Conservation (phyloP, 2,797 vertebrate species). For the Acestrorhynchus altus region DNA sequence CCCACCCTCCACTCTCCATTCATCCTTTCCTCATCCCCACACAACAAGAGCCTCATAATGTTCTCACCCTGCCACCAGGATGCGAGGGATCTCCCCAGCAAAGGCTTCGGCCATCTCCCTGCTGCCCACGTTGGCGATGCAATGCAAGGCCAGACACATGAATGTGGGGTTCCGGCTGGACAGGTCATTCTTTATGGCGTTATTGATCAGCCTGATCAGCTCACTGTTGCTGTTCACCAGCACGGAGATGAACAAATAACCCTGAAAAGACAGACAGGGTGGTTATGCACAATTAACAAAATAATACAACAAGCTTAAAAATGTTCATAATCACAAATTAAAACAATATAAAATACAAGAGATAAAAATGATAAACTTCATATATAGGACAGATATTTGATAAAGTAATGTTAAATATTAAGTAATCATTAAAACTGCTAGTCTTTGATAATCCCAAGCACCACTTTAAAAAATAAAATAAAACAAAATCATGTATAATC, state of each 20-base stretch:
- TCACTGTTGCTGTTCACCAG: slow-evolving; percentile 93
- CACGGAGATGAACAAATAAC: slow-evolving; percentile 93
- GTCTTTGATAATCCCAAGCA: too few relatives aligned
- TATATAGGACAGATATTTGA: too few relatives aligned
- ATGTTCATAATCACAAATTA: too few relatives aligned
- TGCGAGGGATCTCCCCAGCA: slow-evolving; percentile 89
- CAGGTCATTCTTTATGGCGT: slow-evolving; percentile 92
- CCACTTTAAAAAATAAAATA: too few relatives aligned
- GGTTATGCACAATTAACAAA: background rate
- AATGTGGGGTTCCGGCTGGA: slow-evolving; percentile 94
- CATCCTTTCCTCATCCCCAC: background rate
- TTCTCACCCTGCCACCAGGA: slow-evolving; percentile 90
- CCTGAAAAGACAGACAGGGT: slow-evolving; percentile 68
- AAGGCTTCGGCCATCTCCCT: slow-evolving; percentile 94
- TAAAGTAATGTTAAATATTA: too few relatives aligned
- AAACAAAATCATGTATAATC: too few relatives aligned
- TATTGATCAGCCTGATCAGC: slow-evolving; percentile 92
- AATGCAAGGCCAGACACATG: slow-evolving; percentile 93
- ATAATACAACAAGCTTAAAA: too few relatives aligned
- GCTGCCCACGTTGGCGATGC: slow-evolving; percentile 92
- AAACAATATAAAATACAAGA: too few relatives aligned
- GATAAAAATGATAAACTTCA: too few relatives aligned
- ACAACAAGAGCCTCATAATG: background rate
- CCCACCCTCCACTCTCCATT: background rate
- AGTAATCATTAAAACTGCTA: too few relatives aligned